A percentile compares a stretch with the other conserved stretches of the same genome.
Conservation (phyloP, 2,797 vertebrate species). For the Oreochromis grahami region DNA sequence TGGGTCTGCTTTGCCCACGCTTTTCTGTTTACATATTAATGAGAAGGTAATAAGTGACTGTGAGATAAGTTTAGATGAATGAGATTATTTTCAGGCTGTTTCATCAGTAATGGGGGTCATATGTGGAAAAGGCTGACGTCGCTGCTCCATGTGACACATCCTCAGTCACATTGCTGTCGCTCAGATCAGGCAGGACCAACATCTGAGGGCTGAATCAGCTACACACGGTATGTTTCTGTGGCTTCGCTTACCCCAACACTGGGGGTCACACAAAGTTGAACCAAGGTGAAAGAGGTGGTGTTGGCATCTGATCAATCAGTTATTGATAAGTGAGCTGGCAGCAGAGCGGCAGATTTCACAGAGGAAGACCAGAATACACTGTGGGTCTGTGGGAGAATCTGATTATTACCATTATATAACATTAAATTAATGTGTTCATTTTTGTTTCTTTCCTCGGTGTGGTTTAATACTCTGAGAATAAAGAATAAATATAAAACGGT, state of each 20-base stretch:
- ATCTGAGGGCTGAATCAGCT: not conserved
- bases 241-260: fast-evolving
- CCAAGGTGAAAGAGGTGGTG: not conserved
- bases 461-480: not conserved
- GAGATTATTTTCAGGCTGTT: not conserved
- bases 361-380: not conserved
- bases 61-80: not conserved
- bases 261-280: not conserved
- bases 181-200: not conserved
- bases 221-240: not conserved
- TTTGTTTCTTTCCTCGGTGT: not conserved
- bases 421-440: not conserved
- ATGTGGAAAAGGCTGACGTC: not conserved
- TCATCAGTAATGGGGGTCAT: not conserved
- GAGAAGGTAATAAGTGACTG: not conserved
- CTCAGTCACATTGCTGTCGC: not conserved
- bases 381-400: not conserved
- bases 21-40: not conserved
- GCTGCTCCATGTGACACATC: not conserved
- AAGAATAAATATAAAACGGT: not conserved
- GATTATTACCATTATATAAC: not conserved
- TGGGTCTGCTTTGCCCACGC: not conserved
- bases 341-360: not conserved
- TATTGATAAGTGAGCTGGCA: not conserved
- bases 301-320: not conserved